These are phyloP conservation scores for Leuciscus idus DNA, from an alignment of 2,113 vertebrate species.

Conservation along the genomic window DNA sequence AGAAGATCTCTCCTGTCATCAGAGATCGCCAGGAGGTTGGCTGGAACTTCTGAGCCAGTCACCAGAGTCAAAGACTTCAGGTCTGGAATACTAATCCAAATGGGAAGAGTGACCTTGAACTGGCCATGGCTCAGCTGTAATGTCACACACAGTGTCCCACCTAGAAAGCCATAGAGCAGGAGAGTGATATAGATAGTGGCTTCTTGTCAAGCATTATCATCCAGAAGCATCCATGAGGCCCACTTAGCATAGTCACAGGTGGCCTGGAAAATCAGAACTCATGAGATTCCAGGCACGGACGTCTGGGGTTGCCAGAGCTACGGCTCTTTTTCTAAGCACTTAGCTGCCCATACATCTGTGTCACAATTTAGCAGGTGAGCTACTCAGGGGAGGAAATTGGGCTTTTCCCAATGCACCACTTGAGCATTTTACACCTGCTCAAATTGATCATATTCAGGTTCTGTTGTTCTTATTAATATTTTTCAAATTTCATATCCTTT, in stretches of 20 bases:
- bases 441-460: background rate
- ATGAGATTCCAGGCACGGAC: slow-evolving; percentile 21
- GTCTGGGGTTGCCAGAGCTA: slow-evolving; percentile 4
- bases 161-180: background rate
- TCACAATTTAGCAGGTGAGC: slow-evolving; percentile 32
- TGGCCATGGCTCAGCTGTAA: background rate
- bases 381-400: slow-evolving; percentile 2
- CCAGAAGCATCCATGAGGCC: background rate
- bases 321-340: slow-evolving; percentile 19
- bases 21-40: slow-evolving; percentile 15
- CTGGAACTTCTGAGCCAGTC: slow-evolving; percentile 16
- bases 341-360: slow-evolving; percentile 25
- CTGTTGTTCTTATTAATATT: background rate
- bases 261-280: slow-evolving; percentile 21
- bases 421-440: slow-evolving; percentile 27
- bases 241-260: slow-evolving; percentile 32
- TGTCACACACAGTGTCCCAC: slow-evolving; percentile 8
- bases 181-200: background rate
- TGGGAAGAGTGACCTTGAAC: slow-evolving; percentile 22
- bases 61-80: background rate
- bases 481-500: slow-evolving; percentile 1
- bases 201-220: background rate
- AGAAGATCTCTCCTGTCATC: slow-evolving; percentile 35
- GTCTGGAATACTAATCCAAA: slow-evolving; percentile 28
- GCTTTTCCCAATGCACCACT: background rate